Base-by-base conservation (phyloP, 2,888 invertebrate species). In the Crematogaster levior region DNA sequence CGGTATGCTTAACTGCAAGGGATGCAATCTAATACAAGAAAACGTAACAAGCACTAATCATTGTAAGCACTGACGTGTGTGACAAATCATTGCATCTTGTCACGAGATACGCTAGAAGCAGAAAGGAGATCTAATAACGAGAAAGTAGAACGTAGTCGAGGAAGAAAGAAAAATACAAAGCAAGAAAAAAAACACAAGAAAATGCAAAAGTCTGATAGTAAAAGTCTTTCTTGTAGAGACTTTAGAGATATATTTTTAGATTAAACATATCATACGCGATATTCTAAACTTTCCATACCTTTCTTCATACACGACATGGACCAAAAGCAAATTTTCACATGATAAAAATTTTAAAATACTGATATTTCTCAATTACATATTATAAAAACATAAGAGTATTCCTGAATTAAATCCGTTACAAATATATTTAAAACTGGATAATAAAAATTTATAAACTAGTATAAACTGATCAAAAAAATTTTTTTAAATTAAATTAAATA, bases 21-120 rank as follows among this genome's bases (percentile, higher is more conserved):
- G 15, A 74, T n/a, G 27, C 2, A 46, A 46, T 43, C 21, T 21
- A 68, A 53, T 27, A 34, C 53, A 53, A 66, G 51, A 68, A 77
- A 77, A 30, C 24, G 43, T 53, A 63, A 10, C 30, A 43, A 53
- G 34, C 68, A 70, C 70, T 77, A 77, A 77, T 68, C 30, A 77
- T 56, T 43, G 68, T 56, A 24, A 53, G 12, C 30, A 48, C 61
- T 27, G 65, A 27, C 27, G 37, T 75, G 24, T 27, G 24, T n/a
- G 56, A 77, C 53, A 43, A 77, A 77, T 77, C 30, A 56, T 77
- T 53, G 56, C 30, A 70, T 68, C 40, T 56, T 30, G 34, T 21
- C 9, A 21, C 30, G 6, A 48, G 66, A 40, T 27, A 34, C 30
- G 40, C 15, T 53, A 27, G 5, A 27, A 75, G n/a, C 65, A 37